Evolutionary conservation across 2,797 vertebrate genomes (phyloP), one percentile per base, ranked within the genome.

Genomic region (Urocyon cinereoargenteus): DNA sequence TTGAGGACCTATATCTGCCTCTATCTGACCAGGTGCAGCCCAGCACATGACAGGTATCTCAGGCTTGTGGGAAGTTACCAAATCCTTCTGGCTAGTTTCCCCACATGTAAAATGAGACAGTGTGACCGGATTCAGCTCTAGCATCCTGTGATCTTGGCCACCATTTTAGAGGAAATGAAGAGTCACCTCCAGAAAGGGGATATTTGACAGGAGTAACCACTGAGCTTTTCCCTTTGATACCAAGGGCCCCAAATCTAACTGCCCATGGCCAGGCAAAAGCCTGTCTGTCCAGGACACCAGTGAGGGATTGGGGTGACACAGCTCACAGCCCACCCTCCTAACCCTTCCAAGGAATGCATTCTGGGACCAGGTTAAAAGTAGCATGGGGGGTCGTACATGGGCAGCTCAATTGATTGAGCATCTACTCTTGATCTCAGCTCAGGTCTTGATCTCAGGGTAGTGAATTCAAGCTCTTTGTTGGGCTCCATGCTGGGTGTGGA

Each of bases 41-140:
- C 61, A 18, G 9, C 1, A 7, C 64, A 21, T 49, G 86, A 64
- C 13, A 36, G 14, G 40, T 8, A 73, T 62, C 70, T 94, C 36
- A 57, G 88, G 57, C 70, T 68, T 62, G 31, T 66, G 36, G 77
- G 51, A 83, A 75, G 57, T 85, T 24, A 83, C 61, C 45, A 49
- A 7, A 10, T 34, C 36, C 61, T 68, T 40, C 55, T 18, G 28
- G 40, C 14, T 64, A 2, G 6, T 31, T 36, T 84, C 22, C 59
- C 45, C 59, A 73, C 5, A 2, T 59, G 40, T 72, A 34, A 36
- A 92, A 75, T 62, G 59, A 68, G 55, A 61, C 40, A 0, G 18
- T 75, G 22, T 49, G 53, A 40, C 40, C 28, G 45, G 59, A 45
- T 78, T 92, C 21, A 68, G 51, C 72, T n/a, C 45, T 49, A 5